Evolutionary conservation across 2,113 vertebrate genomes (phyloP).

Genomic region (Chamaetylas fuelleborni): DNA sequence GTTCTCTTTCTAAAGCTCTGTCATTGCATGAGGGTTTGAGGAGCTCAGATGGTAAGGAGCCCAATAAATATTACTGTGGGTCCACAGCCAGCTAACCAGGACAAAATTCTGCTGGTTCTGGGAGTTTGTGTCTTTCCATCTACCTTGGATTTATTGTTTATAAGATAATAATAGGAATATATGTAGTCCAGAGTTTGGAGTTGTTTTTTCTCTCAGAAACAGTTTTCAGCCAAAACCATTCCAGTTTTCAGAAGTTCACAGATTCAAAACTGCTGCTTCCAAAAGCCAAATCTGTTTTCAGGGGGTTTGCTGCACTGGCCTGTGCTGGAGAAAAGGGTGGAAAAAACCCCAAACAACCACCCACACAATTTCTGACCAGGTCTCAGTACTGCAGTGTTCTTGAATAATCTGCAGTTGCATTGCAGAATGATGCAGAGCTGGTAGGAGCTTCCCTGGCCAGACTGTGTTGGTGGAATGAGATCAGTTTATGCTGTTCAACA

Average conservation of each 20-base stretch:
- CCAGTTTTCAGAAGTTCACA: not conserved
- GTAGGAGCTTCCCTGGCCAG: not conserved
- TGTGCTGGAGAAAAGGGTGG: not conserved
- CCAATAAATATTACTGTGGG: not conserved
- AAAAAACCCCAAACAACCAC: fast-evolving
- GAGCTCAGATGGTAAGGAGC: not conserved
- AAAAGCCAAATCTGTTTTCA: not conserved
- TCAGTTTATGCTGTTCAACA: not conserved
- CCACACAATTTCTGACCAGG: not conserved
- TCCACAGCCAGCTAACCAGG: not conserved
- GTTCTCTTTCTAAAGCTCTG: not conserved
- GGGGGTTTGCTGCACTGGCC: not conserved
- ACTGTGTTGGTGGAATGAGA: not conserved
- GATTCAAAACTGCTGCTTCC: not conserved
- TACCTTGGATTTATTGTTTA: not conserved
- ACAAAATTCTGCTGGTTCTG: not conserved
- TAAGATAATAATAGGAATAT: not conserved
- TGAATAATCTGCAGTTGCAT: not conserved
- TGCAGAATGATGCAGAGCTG: not conserved
- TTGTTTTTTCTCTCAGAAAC: not conserved
- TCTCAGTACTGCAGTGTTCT: not conserved
- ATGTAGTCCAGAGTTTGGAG: not conserved
- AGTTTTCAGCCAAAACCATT: not conserved
- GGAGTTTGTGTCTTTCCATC: not conserved
- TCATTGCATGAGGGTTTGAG: not conserved